Base-by-base conservation (phyloP, 2,113 vertebrate genomes). In the Cynoglossus semilaevis region DNA sequence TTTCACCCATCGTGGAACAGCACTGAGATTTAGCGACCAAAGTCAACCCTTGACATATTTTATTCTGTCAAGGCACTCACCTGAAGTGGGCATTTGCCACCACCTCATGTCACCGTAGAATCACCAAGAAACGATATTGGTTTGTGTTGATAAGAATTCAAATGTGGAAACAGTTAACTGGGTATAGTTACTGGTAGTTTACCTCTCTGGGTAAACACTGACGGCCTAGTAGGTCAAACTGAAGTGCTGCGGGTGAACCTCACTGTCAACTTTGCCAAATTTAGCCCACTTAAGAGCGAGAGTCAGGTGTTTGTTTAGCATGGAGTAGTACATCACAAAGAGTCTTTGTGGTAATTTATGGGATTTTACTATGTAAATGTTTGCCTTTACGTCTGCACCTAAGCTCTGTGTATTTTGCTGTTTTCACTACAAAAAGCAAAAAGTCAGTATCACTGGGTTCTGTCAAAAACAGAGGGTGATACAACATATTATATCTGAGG, bases 401-500 rank as follows among this genome's bases (percentile, higher is more conserved):
- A 35, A 63, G 51, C 62, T 51, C 17, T 15, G 49, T 65, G 59
- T 72, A 62, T 67, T 48, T 38, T 48, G 44, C 44, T 54, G 37
- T 74, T 65, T 75, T 42, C 50, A 59, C 55, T 65, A 58, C 70
- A 72, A 67, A 70, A 19, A 11, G 19, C 58, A 18, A 48, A 64
- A 51, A 58, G 68, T 81, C 50, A 63, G 22, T 55, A 77, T 72
- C 77, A 73, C 61, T 19, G 49, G 49, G 15, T 56, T 63, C 53
- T 68, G 70, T 81, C 63, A 76, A 84, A 74, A 51, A 48, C 67
- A 84, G 68, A 67, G 80, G 71, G 72, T 78, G 77, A 82, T 80
- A 67, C 70, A 72, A 82, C 65, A 83, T 15, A 57, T 67, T 77
- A 73, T 74, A 83, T 81, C 77, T 58, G 60, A 88, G 79, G 77